These are phyloP conservation scores for Zonotrichia albicollis DNA, from an alignment of 2,797 vertebrate species.

Conservation along the genomic window DNA sequence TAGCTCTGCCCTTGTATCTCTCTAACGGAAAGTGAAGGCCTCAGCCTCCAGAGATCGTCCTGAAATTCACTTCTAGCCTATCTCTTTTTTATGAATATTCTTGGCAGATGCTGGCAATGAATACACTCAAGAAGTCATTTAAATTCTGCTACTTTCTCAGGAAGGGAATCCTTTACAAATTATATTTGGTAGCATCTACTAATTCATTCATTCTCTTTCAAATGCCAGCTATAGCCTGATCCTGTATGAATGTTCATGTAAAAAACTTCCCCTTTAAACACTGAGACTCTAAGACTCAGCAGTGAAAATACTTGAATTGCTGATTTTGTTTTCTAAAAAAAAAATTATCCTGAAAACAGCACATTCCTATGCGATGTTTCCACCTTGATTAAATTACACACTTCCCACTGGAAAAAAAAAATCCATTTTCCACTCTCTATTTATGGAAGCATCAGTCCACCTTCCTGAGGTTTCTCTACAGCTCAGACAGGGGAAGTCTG, in stretches of 20 bases:
- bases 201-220: constrained; percentile 31
- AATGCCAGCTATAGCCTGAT: not conserved
- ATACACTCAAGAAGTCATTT: constrained; percentile 14
- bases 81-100: not conserved
- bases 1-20: not conserved
- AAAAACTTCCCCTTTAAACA: not conserved
- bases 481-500: not conserved
- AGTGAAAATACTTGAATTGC: not conserved
- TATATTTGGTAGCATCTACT: constrained; percentile 20
- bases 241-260: not conserved
- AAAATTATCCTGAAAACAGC: not conserved
- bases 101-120: constrained; percentile 15
- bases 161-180: constrained; percentile 8
- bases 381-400: constrained; percentile 29
- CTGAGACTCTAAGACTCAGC: not conserved
- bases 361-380: not conserved
- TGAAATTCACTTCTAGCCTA: not conserved
- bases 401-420: not conserved
- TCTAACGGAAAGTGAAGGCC: not conserved
- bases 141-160: constrained; percentile 38
- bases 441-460: not conserved
- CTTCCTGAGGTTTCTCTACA: not conserved
- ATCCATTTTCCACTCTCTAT: not conserved
- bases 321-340: not conserved
- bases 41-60: not conserved